phyloP scores from a whole-genome alignment of 30 jellyfish, hydroid and myxozoan genomes.

The Aurelia aurita region DNA sequence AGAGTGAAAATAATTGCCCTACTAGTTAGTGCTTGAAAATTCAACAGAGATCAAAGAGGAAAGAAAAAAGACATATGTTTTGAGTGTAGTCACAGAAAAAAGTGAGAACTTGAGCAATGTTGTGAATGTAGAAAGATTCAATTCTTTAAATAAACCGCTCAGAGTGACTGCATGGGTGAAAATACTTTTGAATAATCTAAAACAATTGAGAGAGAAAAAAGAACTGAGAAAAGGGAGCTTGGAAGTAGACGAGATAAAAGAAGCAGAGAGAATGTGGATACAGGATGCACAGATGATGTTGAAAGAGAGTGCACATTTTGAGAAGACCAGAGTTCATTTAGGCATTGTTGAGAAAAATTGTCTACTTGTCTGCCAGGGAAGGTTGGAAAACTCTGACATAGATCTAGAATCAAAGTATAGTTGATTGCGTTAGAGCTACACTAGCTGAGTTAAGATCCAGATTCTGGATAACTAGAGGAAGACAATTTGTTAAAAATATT shows the following conservation, averaged over 20 bases:
- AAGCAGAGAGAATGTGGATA: not conserved
- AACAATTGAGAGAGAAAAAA: not conserved
- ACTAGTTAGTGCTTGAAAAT: conserved; percentile 27
- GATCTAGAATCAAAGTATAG: conserved; percentile 22
- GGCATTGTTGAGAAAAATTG: conserved; percentile 10
- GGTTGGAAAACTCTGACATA: conserved; percentile 28
- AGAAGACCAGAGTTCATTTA: conserved; percentile 17
- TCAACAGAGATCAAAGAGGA: conserved; percentile 20
- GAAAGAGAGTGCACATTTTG: conserved; percentile 5
- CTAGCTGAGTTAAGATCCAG: no score
- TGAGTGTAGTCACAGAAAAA: conserved; percentile 5
- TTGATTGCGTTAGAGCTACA: no score
- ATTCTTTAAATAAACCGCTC: conserved; percentile 6
- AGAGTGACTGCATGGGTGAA: conserved; percentile 29
- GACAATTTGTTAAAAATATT: conserved; percentile 37
- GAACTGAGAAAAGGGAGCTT: no score
- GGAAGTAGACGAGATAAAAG: no score
- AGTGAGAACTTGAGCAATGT: not conserved
- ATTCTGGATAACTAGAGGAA: no score
- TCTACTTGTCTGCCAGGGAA: conserved; percentile 11
- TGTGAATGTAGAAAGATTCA: conserved; percentile 7
- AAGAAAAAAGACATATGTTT: not conserved
- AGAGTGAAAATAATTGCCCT: conserved; percentile 28
- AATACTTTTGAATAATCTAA: not conserved
- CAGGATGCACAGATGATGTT: not conserved